Percentiles rank a stretch among this genome's conserved stretches.
Conservation (phyloP, 2,888 invertebrate species). For the Leptinotarsa haldemani region DNA sequence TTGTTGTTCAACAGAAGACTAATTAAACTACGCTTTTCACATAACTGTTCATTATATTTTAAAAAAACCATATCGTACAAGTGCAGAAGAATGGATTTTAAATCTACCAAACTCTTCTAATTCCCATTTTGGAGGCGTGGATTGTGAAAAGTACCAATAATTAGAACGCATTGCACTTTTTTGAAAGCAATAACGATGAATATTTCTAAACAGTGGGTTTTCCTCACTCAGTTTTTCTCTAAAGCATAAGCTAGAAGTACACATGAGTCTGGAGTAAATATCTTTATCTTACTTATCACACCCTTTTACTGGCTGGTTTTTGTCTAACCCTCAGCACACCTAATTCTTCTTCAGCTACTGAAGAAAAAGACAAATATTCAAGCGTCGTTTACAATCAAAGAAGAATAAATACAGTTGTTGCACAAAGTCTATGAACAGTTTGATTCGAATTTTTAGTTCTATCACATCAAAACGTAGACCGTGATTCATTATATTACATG, state of each 20-base stretch:
- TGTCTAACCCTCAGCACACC: conserved; percentile 31
- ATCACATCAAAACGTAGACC: too few relatives aligned
- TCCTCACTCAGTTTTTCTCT: conserved; percentile 58
- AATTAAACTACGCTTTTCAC: conserved; percentile 51
- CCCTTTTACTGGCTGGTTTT: conserved; percentile 41
- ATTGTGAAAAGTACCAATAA: conserved; percentile 42
- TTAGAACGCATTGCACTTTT: conserved; percentile 58
- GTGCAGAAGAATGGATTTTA: conserved; percentile 52
- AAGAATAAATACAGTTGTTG: conserved; percentile 15
- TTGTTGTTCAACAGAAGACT: conserved; percentile 48
- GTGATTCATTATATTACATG: too few relatives aligned
- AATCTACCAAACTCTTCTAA: conserved; percentile 43
- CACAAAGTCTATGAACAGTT: not conserved
- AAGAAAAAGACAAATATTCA: conserved; percentile 22
- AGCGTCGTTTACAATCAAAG: not conserved
- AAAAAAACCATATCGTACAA: conserved; percentile 51
- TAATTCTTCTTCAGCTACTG: conserved; percentile 20
- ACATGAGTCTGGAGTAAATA: conserved; percentile 47
- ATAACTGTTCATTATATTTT: conserved; percentile 48
- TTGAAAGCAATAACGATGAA: conserved; percentile 59
- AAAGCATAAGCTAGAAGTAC: conserved; percentile 62
- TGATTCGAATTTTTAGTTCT: too few relatives aligned
- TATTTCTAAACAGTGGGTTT: conserved; percentile 55
- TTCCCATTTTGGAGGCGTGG: conserved; percentile 43
- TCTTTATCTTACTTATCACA: conserved; percentile 34